These are phyloP conservation scores for Scolopax rusticola DNA, from an alignment of 2,797 vertebrate genomes.

Conservation along the genomic window DNA sequence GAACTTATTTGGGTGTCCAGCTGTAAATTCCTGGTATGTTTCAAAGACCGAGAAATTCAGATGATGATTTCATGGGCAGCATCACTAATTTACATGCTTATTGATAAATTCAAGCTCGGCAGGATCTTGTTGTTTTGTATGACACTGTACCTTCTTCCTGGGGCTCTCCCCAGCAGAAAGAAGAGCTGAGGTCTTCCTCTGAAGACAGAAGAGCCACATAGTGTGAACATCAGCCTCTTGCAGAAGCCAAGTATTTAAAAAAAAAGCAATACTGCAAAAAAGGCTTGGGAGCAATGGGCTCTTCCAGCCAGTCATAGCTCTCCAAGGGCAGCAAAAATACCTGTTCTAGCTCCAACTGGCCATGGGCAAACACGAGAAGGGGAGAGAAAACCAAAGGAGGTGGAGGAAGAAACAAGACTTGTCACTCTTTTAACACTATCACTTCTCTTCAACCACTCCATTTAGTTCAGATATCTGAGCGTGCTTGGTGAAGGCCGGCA, in stretches of 20 bases:
- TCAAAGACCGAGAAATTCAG: neutral
- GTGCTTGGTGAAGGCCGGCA: conserved; percentile 2
- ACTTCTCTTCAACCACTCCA: neutral
- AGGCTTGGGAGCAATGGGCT: neutral
- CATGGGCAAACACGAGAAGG: neutral
- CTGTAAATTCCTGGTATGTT: neutral
- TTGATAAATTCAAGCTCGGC: neutral
- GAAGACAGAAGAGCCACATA: neutral
- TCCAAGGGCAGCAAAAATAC: neutral
- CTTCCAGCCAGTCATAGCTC: neutral
- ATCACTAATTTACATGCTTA: neutral
- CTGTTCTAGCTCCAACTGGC: neutral
- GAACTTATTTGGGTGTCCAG: neutral
- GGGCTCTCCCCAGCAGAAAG: neutral
- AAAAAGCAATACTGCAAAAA: neutral
- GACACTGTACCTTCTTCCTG: neutral
- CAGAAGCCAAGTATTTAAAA: conserved; percentile 14
- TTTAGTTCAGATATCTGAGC: neutral
- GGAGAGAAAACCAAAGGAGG: neutral
- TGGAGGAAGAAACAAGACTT: neutral
- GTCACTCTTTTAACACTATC: neutral
- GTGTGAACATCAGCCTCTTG: neutral
- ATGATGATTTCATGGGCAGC: neutral
- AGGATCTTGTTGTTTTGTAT: neutral
- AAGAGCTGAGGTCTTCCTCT: neutral